These are phyloP conservation scores for Edolisoma coerulescens DNA, from an alignment of 2,113 vertebrate genomes.

Conservation along the genomic window DNA sequence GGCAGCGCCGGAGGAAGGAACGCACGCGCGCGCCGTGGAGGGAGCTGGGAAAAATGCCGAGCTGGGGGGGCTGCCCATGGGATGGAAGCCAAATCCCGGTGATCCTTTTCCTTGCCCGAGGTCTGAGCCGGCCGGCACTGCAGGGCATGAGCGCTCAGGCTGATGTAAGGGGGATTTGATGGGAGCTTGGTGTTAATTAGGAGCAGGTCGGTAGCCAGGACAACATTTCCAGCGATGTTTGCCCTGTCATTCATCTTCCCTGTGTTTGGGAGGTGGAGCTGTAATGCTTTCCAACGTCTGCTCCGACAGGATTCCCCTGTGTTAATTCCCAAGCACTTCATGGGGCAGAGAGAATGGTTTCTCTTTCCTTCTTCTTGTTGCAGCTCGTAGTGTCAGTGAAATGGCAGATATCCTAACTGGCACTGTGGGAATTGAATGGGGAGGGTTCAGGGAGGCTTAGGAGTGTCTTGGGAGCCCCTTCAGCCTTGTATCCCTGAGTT, in stretches of 20 bases:
- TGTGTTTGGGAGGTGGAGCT: background rate
- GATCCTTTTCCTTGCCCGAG: background rate
- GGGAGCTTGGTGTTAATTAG: constrained; percentile 23
- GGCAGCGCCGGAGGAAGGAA: background rate
- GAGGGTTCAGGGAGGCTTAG: background rate
- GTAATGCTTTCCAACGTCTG: background rate
- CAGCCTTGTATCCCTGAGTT: background rate
- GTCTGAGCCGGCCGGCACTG: background rate
- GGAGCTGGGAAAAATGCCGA: background rate
- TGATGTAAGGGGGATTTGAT: background rate
- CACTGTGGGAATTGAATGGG: rapidly evolving
- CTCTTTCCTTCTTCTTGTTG: background rate
- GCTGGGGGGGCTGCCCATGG: background rate
- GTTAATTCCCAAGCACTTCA: background rate
- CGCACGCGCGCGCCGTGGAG: rapidly evolving
- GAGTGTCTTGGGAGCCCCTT: background rate
- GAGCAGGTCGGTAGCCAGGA: constrained; percentile 5
- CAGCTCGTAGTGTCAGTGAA: rapidly evolving
- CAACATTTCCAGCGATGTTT: background rate
- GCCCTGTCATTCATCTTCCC: background rate
- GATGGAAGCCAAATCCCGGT: background rate
- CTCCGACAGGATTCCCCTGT: background rate
- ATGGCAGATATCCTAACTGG: background rate
- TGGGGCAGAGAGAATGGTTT: background rate
- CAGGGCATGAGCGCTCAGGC: background rate